These are phyloP conservation scores for Musca vetustissima DNA, from an alignment of 1,140 invertebrate species.

Conservation along the genomic window DNA sequence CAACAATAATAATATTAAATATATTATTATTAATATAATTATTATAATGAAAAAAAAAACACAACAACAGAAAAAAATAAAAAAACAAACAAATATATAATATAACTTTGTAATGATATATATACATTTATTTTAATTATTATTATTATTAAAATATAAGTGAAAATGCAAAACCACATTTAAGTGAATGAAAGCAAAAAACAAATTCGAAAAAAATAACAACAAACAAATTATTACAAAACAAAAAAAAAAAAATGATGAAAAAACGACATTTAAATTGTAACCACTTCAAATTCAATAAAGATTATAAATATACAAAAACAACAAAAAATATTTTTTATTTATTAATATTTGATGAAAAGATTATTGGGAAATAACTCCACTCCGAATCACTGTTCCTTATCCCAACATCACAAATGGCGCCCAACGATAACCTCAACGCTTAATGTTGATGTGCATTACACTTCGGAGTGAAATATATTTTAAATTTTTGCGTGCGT, in stretches of 20 bases:
- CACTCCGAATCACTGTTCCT: too few species aligned
- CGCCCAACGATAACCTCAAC: too few species aligned
- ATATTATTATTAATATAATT: conserved; percentile 1
- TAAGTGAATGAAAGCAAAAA: conserved; percentile 5
- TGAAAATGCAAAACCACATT: conserved; percentile 3
- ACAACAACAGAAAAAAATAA: neutral
- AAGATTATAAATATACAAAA: conserved; percentile 17
- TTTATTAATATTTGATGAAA: too few species aligned
- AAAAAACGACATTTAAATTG: conserved; percentile 19
- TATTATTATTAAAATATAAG: neutral
- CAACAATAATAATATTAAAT: conserved; percentile 1
- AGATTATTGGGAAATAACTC: too few species aligned
- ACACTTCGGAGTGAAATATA: too few species aligned
- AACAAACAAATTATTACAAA: conserved; percentile 9
- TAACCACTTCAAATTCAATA: conserved; percentile 24
- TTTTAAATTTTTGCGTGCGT: too few species aligned
- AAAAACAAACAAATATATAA: neutral
- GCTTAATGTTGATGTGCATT: too few species aligned
- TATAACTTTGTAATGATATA: conserved; percentile 6
- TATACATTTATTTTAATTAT: neutral
- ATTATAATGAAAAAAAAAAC: neutral
- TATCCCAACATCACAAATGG: too few species aligned
- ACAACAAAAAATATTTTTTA: conserved; percentile 1
- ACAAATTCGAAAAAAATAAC: neutral
- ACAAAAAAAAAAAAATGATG: neutral